These are phyloP conservation scores for Myiotriccus ornatus DNA, from an alignment of 2,797 vertebrate genomes.

Conservation along the genomic window DNA sequence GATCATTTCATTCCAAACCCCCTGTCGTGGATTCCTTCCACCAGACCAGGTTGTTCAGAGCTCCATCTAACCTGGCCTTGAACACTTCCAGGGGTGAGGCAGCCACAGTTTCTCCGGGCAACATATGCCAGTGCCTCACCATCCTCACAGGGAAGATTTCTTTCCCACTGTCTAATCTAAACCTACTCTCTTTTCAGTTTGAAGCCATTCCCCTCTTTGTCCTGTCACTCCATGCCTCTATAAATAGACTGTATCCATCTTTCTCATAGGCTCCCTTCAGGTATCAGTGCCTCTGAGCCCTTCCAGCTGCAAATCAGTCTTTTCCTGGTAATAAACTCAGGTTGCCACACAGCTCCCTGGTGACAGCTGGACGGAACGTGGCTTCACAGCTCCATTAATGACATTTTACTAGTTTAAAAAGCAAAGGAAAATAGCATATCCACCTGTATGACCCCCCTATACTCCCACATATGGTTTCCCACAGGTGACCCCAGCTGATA, in stretches of 20 bases:
- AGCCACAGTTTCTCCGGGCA: background rate
- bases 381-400: background rate
- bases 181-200: background rate
- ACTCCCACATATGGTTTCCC: fast-evolving
- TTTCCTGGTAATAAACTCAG: background rate
- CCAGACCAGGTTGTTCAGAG: background rate
- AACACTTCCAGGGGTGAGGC: background rate
- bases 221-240: background rate
- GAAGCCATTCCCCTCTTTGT: background rate
- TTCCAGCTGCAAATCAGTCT: background rate
- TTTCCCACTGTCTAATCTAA: background rate
- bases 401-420: background rate
- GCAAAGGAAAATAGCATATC: background rate
- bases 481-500: fast-evolving
- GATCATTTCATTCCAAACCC: fast-evolving
- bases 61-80: background rate
- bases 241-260: background rate
- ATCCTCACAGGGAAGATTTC: background rate
- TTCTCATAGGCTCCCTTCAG: background rate
- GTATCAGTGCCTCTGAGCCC: background rate
- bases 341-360: background rate
- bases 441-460: fast-evolving
- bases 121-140: background rate
- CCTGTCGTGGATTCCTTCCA: background rate
- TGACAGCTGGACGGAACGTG: background rate